phyloP scores from a whole-genome alignment of 2,888 invertebrate genomes.

The Eristalis arbustorum region DNA sequence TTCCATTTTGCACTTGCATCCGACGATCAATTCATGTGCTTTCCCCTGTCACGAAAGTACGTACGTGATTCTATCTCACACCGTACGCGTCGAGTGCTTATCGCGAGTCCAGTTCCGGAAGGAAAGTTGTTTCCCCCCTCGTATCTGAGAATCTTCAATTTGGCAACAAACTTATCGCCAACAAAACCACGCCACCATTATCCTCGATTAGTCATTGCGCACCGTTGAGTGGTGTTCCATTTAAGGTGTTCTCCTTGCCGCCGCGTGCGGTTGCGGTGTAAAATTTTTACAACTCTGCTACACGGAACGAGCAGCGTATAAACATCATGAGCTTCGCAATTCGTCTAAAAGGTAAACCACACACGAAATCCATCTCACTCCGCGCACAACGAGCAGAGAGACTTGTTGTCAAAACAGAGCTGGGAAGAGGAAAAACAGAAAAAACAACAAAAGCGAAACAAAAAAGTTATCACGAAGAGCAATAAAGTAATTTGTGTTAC shows the following conservation, averaged over 20 bases:
- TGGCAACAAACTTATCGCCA: conserved; percentile 3
- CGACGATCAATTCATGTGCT: not conserved
- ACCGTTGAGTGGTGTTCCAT: not conserved
- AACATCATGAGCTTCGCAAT: not conserved
- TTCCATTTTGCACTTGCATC: not conserved
- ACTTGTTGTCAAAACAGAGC: not conserved
- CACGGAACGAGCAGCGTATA: not conserved
- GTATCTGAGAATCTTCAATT: not conserved
- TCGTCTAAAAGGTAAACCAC: not conserved
- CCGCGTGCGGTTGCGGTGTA: not conserved
- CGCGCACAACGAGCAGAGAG: not conserved
- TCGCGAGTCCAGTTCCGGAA: not conserved
- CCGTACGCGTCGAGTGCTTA: not conserved
- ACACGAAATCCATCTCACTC: not conserved
- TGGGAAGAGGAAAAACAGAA: not conserved
- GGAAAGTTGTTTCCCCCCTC: not conserved
- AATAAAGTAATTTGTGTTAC: conserved; percentile 22
- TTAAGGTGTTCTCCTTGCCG: not conserved
- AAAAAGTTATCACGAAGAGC: not conserved
- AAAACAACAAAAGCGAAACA: not conserved
- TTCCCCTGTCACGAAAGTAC: not conserved
- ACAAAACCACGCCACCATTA: not conserved
- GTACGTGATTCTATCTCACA: not conserved
- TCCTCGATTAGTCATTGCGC: conserved; percentile 1
- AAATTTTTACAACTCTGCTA: not conserved